Conservation (phyloP, 2,797 vertebrate species). For the Tenualosa thibaudeaui region DNA sequence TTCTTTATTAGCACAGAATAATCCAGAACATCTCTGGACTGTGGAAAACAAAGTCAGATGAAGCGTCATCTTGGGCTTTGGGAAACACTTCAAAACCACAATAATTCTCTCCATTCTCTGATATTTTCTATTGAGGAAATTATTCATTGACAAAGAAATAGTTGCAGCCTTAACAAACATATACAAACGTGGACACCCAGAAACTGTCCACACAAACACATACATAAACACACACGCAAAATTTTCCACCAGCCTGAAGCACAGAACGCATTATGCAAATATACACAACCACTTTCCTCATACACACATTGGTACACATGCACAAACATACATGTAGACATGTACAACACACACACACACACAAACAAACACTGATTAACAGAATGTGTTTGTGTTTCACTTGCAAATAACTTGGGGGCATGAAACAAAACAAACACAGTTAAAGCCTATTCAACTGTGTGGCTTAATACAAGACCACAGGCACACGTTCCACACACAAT, state of each 20-base stretch:
- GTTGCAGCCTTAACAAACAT: not conserved
- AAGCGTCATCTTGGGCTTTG: not conserved
- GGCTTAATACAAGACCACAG: not conserved
- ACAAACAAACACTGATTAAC: not conserved
- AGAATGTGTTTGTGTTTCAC: not conserved
- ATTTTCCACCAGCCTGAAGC: not conserved
- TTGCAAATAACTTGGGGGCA: not conserved
- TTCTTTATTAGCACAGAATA: too few relatives aligned
- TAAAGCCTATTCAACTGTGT: not conserved
- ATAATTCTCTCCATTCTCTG: too few relatives aligned
- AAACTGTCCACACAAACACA: not conserved
- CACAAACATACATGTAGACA: not conserved
- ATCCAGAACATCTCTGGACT: too few relatives aligned
- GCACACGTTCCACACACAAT: not conserved
- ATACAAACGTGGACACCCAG: not conserved
- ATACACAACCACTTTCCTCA: not conserved
- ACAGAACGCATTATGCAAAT: not conserved
- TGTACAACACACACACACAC: not conserved
- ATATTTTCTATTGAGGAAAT: too few relatives aligned
- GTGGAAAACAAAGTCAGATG: too few relatives aligned
- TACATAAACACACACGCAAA: too few relatives aligned
- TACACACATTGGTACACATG: not conserved
- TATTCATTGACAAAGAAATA: too few relatives aligned
- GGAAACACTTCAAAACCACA: too few relatives aligned
- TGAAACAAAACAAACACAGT: not conserved